Percentiles rank a stretch among this genome's conserved stretches.
Conservation (phyloP, 2,888 invertebrate species). For the Coecobrya sp. region DNA sequence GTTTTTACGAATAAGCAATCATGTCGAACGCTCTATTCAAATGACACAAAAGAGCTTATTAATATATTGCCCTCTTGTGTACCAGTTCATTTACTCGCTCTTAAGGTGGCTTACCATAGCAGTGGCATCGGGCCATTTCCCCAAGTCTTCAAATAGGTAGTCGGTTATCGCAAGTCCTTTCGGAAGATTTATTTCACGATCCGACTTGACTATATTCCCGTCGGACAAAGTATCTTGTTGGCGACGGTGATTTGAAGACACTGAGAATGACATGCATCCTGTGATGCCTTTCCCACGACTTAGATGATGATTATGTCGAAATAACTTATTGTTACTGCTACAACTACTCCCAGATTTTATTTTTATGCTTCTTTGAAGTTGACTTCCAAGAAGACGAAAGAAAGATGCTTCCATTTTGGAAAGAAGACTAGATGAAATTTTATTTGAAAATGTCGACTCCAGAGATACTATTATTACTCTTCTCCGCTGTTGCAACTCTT, state of each 20-base stretch:
- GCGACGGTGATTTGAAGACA: constrained; percentile 44
- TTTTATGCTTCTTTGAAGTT: constrained; percentile 39
- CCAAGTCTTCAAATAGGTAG: constrained; percentile 73
- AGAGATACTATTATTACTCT: constrained; percentile 1
- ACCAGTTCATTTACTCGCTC: constrained; percentile 1
- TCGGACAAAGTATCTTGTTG: background rate
- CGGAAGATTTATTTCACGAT: constrained; percentile 56
- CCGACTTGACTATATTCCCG: constrained; percentile 57
- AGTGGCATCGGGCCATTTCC: constrained; percentile 75
- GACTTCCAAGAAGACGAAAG: constrained; percentile 61
- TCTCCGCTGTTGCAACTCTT: too few relatives aligned
- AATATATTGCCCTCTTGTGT: background rate
- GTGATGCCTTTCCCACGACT: constrained; percentile 14
- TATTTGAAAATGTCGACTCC: constrained; percentile 46
- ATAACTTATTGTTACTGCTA: constrained; percentile 30
- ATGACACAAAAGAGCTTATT: constrained; percentile 6
- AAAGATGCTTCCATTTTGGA: constrained; percentile 62
- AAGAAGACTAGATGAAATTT: constrained; percentile 8
- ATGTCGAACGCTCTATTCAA: constrained; percentile 14
- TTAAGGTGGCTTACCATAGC: constrained; percentile 69
- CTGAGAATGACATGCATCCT: constrained; percentile 69
- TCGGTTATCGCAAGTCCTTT: constrained; percentile 76
- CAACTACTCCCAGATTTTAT: constrained; percentile 20
- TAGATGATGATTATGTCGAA: background rate
- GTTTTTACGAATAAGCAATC: constrained; percentile 7